Evolutionary conservation across 2,888 invertebrate genomes (phyloP).

Genomic region (Nebria brevicollis): DNA sequence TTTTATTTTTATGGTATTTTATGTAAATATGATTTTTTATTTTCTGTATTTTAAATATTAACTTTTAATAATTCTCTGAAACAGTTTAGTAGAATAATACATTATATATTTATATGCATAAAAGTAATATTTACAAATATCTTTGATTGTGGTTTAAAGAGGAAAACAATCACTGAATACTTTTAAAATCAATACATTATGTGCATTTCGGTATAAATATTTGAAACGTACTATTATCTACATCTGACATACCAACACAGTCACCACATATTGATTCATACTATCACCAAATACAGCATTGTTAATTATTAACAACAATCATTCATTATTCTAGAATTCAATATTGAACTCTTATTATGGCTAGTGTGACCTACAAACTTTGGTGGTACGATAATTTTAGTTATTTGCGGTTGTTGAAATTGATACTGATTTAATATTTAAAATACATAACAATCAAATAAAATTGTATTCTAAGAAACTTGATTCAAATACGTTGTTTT

Average conservation of each 20-base stretch:
- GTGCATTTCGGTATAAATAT: conserved; percentile 8
- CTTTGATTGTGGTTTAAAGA: not conserved
- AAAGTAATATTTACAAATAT: not conserved
- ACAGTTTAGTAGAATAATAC: not conserved
- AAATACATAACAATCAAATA: not conserved
- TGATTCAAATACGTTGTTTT: no score
- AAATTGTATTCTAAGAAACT: no score
- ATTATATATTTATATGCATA: not conserved
- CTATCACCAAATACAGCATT: not conserved
- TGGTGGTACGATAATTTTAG: not conserved
- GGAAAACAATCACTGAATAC: not conserved
- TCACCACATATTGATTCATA: not conserved
- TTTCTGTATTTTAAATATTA: conserved; percentile 12
- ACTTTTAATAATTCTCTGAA: not conserved
- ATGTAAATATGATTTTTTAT: not conserved
- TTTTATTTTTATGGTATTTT: no score
- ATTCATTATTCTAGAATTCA: not conserved
- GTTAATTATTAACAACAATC: conserved; percentile 4
- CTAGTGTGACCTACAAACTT: not conserved
- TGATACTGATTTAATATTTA: conserved; percentile 5
- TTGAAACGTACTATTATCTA: conserved; percentile 4
- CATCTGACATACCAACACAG: not conserved
- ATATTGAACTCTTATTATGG: not conserved
- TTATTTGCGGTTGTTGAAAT: conserved; percentile 11
- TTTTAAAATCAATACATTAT: conserved; percentile 13